Conservation (phyloP, 2,888 invertebrate genomes). For the Leucoptera coffeella region DNA sequence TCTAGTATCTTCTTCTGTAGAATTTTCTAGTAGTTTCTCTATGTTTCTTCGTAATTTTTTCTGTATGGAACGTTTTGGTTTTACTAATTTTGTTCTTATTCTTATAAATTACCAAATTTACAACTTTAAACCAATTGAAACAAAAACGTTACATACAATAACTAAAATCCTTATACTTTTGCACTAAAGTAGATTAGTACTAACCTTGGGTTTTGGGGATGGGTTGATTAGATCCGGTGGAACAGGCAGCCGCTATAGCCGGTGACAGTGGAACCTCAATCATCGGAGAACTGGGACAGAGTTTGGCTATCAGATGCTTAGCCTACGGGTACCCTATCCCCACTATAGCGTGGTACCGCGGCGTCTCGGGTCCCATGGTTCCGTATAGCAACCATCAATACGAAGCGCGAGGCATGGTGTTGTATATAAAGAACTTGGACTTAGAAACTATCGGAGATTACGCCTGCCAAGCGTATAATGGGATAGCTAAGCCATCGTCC, state of each 20-base stretch:
- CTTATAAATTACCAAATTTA: no score
- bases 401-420: constrained; percentile 69
- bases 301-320: constrained; percentile 69
- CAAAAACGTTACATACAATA: no score
- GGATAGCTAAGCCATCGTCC: constrained; percentile 67
- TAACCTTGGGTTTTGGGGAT: constrained; percentile 16
- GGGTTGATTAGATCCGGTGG: constrained; percentile 56
- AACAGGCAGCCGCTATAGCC: constrained; percentile 56
- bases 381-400: constrained; percentile 63
- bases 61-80: no score
- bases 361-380: constrained; percentile 62
- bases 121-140: no score
- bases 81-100: no score
- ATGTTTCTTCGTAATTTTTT: no score
- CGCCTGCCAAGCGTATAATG: constrained; percentile 86
- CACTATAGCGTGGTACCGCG: constrained; percentile 79
- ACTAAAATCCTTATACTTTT: neutral
- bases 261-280: constrained; percentile 60
- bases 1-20: no score
- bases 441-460: constrained; percentile 75
- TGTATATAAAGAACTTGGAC: constrained; percentile 67
- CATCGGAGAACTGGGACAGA: constrained; percentile 64
- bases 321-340: constrained; percentile 79
- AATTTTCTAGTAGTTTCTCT: no score
- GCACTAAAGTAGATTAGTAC: constrained; percentile 13